phyloP scores from a whole-genome alignment of 2,888 invertebrate genomes.

The Polymixis lichenea region DNA sequence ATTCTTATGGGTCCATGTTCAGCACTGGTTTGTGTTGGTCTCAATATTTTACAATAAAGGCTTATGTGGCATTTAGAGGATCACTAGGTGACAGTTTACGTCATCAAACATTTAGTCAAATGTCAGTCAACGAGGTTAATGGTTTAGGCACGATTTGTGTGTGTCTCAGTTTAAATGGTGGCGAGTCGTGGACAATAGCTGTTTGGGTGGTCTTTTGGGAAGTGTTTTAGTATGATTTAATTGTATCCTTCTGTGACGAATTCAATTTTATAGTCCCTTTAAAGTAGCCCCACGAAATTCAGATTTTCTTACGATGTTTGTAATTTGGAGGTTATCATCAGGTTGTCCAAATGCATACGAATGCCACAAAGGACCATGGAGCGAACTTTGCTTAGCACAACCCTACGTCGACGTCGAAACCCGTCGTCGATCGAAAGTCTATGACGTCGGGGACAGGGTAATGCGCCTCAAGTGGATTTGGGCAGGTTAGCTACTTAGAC shows the following conservation, averaged over 20 bases:
- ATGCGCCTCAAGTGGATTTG: too few relatives aligned
- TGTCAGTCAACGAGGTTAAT: conserved; percentile 45
- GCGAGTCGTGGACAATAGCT: not conserved
- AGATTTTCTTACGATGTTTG: too few relatives aligned
- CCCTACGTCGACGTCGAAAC: too few relatives aligned
- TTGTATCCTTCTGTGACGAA: not conserved
- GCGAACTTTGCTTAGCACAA: too few relatives aligned
- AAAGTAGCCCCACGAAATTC: too few relatives aligned
- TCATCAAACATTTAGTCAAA: conserved; percentile 36
- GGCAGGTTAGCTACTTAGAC: too few relatives aligned
- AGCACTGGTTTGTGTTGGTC: not conserved
- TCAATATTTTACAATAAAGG: conserved; percentile 10
- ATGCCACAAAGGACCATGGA: too few relatives aligned
- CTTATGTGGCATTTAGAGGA: conserved; percentile 10
- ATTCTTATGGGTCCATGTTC: not conserved
- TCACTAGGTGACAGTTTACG: conserved; percentile 32
- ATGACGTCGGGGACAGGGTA: too few relatives aligned
- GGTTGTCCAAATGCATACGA: too few relatives aligned
- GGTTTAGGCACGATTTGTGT: conserved; percentile 26
- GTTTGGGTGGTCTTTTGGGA: not conserved
- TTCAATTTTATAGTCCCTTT: not conserved
- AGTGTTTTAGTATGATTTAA: not conserved
- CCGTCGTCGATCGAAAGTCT: too few relatives aligned
- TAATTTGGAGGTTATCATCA: too few relatives aligned
- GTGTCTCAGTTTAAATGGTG: conserved; percentile 1